Conservation (phyloP, 2,797 vertebrate genomes). For the Salmo trutta region DNA sequence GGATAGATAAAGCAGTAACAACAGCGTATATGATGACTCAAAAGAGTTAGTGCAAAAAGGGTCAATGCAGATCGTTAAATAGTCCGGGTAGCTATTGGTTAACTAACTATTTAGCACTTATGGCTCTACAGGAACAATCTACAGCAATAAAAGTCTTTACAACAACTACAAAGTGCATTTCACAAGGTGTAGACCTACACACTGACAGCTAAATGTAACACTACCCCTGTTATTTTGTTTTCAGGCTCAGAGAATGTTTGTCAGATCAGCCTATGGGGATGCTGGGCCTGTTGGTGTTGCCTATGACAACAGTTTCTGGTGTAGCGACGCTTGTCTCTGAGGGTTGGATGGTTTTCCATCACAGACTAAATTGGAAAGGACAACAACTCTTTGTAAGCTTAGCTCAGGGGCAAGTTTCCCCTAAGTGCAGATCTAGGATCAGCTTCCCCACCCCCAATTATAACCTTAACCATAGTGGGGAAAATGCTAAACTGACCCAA, state of each 20-base stretch:
- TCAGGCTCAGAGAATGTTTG: slow-evolving; percentile 33
- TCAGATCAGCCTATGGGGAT: slow-evolving; percentile 37
- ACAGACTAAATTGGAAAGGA: slow-evolving; percentile 39
- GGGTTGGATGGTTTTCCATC: slow-evolving; percentile 67
- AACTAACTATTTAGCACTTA: no score
- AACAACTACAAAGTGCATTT: no score
- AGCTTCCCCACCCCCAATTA: background rate
- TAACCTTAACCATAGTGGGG: no score
- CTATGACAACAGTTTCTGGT: slow-evolving; percentile 56
- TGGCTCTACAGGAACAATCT: no score
- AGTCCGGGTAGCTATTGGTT: no score
- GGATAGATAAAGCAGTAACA: no score
- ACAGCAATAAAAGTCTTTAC: no score
- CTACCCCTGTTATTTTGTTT: background rate
- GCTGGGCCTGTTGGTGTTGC: slow-evolving; percentile 42
- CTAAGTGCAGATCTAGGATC: background rate
- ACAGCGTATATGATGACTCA: no score
- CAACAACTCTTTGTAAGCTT: slow-evolving; percentile 28
- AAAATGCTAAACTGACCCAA: background rate
- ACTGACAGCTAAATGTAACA: background rate
- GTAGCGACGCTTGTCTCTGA: slow-evolving; percentile 43
- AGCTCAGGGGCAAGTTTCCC: background rate
- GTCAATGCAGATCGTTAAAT: no score
- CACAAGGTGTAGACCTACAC: no score
- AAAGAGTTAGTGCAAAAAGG: no score